Evolutionary conservation across 2,888 invertebrate genomes (phyloP), one percentile per base, ranked within the genome.

Genomic region (Lepidonotus clava): DNA sequence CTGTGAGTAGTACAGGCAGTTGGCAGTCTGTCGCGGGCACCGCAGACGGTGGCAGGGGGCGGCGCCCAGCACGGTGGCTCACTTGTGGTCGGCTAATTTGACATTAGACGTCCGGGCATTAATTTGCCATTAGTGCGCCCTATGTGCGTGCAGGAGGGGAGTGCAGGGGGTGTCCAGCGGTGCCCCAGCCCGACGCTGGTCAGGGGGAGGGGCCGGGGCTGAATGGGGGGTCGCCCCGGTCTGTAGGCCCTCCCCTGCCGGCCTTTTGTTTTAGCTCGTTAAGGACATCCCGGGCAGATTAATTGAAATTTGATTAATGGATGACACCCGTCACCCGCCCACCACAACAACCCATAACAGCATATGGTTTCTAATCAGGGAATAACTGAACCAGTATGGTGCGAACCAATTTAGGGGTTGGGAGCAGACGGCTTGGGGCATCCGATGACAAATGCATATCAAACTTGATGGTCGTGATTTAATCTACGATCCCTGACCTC

Each of bases 331-430:
- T 28, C 24, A 28, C 61, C 28, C 61, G 11, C 61, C 28, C 21
- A 32, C 28, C 61, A 18, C 61, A 61, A 61, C 28, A 61, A 61
- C 61, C 61, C 28, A 61, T 61, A 61, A 61, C 61, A 61, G 61
- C 61, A 61, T 61, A 61, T 61, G 61, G 61, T 61, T 61, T 61
- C 61, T 61, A 61, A 61, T 61, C 61, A 61, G 61, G 11, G 61
- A 4, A 28, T 61, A 28, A 61, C n/a, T 24, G 28, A 14, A 61
- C 21, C 61, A n/a, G 24, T 61, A 24, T 61, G 61, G 61, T 61
- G 28, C 61, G 4, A 11, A 61, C 61, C 24, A 61, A 61, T 61
- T 61, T 18, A 24, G 61, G 24, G 24, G 24, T 61, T 4, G 61
- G 24, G 61, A 32, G n/a, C n/a, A n/a, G n/a, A n/a, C n/a, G n/a